Evolutionary conservation across 2,797 vertebrate genomes (phyloP), one percentile per base, ranked within the genome.

Genomic region (Odontamblyopus rebecca): DNA sequence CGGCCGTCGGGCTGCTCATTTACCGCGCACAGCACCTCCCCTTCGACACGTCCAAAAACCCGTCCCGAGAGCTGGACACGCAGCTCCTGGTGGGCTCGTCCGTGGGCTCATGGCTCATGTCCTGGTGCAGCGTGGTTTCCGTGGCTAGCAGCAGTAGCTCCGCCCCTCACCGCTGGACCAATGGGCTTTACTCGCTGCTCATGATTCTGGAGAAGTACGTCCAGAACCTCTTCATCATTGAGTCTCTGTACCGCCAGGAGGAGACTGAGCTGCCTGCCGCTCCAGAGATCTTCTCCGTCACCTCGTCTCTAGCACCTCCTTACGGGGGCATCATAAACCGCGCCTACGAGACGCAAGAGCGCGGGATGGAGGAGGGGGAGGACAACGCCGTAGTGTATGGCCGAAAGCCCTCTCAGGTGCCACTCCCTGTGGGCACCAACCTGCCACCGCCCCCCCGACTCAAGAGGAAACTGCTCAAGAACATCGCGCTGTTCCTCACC

Each of bases 221-320:
- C 78, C 98, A 99, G 90, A 99, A 99, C 82, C 93, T 99, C 69
- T 99, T 98, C 76, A 96, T 99, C 68, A 93, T 97, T 4, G 97
- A 99, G 89, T 96, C 97, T 1, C 91, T 96, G 16, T 96, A 98
- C 76, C 96, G 95, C 0, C 90, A 94, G 3, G 92, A 93, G 11
- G 87, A 84, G 30, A 80, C 19, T 16, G 94, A 84, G 69, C 57
- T 89, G 61, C 74, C 73, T 0, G 61, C 85, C 5, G 1, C 86
- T 26, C 86, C 91, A 2, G 93, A 94, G 44, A 94, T 97, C 70
- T 95, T 96, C 87, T 94, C 96, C 0, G 80, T 99, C 72, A 94
- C 94, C 23, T 87, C 91, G 0, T 85, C 93, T 13, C 82, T 92
- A 6, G 77, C 89, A 0, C 89, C 94, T 0, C 86, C 93, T 0